Percentiles rank a stretch among this genome's conserved stretches.
Conservation (phyloP, 2,113 vertebrate genomes). For the Trogon surrucura region DNA sequence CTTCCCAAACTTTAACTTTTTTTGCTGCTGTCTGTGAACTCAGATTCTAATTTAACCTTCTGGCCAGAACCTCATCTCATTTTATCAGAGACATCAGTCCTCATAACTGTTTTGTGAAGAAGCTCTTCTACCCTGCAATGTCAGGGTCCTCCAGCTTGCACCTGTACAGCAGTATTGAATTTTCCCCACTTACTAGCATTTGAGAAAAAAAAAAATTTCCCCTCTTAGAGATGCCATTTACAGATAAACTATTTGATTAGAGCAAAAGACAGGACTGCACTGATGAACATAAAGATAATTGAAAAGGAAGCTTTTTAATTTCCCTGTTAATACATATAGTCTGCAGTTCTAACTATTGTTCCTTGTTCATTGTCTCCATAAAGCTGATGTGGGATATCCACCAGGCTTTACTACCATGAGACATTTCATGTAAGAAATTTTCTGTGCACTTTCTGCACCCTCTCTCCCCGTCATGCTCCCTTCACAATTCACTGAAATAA, state of each 20-base stretch:
- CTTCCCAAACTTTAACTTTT: background rate
- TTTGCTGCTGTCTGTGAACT: background rate
- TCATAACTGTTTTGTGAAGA: background rate
- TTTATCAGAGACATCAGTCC: background rate
- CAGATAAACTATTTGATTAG: background rate
- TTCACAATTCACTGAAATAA: constrained; percentile 2
- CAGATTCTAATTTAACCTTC: background rate
- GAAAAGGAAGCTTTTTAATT: background rate
- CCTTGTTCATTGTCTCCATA: background rate
- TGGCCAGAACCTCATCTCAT: background rate
- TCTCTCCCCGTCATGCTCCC: background rate
- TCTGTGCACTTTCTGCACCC: background rate
- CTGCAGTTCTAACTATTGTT: background rate
- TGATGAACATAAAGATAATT: background rate
- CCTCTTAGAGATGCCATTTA: background rate
- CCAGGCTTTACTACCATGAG: background rate
- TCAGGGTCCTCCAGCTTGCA: background rate
- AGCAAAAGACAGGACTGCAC: background rate
- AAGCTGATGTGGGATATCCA: background rate
- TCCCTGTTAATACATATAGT: background rate
- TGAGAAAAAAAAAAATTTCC: background rate
- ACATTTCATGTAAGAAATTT: background rate
- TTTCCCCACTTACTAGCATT: background rate
- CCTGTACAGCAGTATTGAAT: background rate
- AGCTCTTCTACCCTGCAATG: background rate